A percentile compares a stretch with the other conserved stretches of the same genome.
phyloP scores from a whole-genome alignment of 2,797 vertebrate genomes.

The Cichlasoma orientale region DNA sequence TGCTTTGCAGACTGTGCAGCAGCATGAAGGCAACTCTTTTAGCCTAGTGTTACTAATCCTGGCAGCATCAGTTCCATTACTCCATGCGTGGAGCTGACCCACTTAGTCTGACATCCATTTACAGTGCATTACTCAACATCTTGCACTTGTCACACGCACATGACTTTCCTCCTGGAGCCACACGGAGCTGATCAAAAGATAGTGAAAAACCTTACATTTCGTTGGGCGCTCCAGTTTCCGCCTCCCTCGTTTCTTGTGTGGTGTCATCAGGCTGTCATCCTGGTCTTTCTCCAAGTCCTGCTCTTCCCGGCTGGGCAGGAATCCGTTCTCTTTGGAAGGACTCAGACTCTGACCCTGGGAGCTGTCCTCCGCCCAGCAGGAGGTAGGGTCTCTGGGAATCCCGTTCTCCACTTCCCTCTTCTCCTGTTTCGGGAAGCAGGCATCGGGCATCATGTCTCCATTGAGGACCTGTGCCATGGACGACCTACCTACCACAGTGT shows the following conservation, averaged over 20 bases:
- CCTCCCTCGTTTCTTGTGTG: conserved; percentile 84
- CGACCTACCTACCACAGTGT: conserved; percentile 78
- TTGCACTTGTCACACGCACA: conserved; percentile 26
- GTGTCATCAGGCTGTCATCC: conserved; percentile 73
- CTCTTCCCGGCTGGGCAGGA: conserved; percentile 82
- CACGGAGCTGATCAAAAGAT: conserved; percentile 30
- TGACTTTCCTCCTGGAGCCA: conserved; percentile 7
- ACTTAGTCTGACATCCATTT: conserved; percentile 31
- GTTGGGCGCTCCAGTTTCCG: conserved; percentile 89
- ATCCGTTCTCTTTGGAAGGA: conserved; percentile 87
- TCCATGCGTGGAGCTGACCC: conserved; percentile 1
- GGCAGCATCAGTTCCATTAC: neutral
- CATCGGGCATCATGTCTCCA: conserved; percentile 80
- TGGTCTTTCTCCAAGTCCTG: conserved; percentile 83
- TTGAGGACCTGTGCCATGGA: conserved; percentile 87
- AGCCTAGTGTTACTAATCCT: conserved; percentile 28
- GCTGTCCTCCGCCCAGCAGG: conserved; percentile 68
- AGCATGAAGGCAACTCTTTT: conserved; percentile 12
- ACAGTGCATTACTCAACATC: conserved; percentile 45
- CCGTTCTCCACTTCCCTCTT: conserved; percentile 77
- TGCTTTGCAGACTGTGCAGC: neutral
- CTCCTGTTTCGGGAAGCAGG: conserved; percentile 79
- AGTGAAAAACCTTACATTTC: conserved; percentile 84
- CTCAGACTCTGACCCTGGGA: conserved; percentile 79
- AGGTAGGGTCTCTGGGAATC: conserved; percentile 71